Evolutionary conservation across 2,113 vertebrate species (phyloP).

Genomic region (Edolisoma coerulescens): DNA sequence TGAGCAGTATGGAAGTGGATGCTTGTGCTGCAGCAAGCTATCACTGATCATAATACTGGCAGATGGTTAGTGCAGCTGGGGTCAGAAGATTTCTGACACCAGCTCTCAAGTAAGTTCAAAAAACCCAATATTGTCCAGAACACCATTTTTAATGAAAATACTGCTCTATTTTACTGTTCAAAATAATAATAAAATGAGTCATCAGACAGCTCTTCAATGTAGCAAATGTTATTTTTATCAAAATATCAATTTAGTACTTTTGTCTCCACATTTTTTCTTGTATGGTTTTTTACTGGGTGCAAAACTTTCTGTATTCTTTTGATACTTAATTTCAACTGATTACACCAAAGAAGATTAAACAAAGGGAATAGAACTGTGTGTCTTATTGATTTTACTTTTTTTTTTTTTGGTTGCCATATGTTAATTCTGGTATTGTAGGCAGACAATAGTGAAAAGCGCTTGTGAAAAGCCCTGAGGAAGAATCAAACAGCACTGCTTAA

Average conservation of each 20-base stretch:
- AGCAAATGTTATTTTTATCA: not conserved
- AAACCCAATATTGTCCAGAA: not conserved
- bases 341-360: not conserved
- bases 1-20: not conserved
- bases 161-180: not conserved
- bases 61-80: not conserved
- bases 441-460: not conserved
- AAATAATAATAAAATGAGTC: not conserved
- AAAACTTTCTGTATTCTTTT: not conserved
- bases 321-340: not conserved
- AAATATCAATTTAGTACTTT: not conserved
- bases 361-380: not conserved
- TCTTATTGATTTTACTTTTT: not conserved
- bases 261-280: not conserved
- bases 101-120: not conserved
- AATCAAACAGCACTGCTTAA: not conserved
- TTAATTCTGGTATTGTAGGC: not conserved
- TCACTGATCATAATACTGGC: not conserved
- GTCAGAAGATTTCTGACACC: not conserved
- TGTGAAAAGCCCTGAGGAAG: not conserved
- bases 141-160: not conserved
- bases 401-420: not conserved
- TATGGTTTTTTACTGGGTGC: not conserved
- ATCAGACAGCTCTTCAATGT: not conserved
- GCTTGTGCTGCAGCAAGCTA: not conserved